Evolutionary conservation across 2,888 invertebrate genomes (phyloP), one percentile per base, ranked within the genome.

Genomic region (Andrena flavipes): DNA sequence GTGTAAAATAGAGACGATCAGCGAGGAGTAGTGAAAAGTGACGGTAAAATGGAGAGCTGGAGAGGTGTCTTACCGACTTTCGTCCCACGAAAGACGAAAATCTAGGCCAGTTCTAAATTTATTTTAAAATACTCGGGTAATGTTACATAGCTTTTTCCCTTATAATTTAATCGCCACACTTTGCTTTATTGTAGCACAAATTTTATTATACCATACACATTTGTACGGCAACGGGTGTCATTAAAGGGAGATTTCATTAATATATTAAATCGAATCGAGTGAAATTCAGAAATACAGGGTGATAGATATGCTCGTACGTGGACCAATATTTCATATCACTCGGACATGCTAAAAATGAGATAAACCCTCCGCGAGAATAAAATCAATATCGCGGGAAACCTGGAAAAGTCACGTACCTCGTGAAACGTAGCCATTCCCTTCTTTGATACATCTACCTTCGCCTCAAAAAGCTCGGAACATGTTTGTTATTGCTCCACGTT

Each of bases 401-500:
- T 23, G 42, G 71, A 35, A 65, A 65, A 49, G 65, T 71, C 71
- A 63, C 49, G 64, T 65, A 60, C 70, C 8, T 29, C 20, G 62
- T 26, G 51, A 29, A 69, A 63, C 33, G 10, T 33, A 33, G n/a
- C 16, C 1, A 42, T 35, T 30, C 8, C 23, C 6, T 35, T 78
- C 64, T 68, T 76, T 64, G 56, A 75, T 56, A 54, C 42, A 54
- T 23, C 30, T 62, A 35, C 7, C 62, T 64, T 35, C 10, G 33
- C 1, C n/a, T 26, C n/a, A 23, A 13, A 13, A 30, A 13, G 16
- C 56, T 3, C 35, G 2, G 13, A 10, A 16, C 33, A 29, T 26
- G 33, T 54, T 80, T 77, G 51, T 78, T 56, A 72, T 67, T 26
- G 48, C 77, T 60, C 20, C 62, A 62, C 56, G 42, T 20, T 60